Percentiles rank a stretch among this genome's conserved stretches.
phyloP scores from a whole-genome alignment of 2,113 vertebrate genomes.

The Scomber japonicus region DNA sequence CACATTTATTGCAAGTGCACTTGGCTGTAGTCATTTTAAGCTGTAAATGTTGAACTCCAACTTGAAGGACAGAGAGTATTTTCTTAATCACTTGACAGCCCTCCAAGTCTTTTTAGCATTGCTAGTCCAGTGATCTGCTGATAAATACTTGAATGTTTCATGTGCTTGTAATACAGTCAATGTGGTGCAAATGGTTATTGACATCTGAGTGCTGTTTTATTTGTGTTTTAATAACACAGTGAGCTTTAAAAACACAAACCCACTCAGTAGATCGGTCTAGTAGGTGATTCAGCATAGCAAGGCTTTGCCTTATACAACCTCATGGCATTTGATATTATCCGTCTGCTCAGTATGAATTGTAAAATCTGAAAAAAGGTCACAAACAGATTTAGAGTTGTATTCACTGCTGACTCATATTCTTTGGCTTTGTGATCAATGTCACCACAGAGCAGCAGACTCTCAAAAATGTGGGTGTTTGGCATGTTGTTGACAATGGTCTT shows the following conservation, averaged over 20 bases:
- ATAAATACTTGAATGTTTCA: neutral
- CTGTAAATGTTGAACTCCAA: neutral
- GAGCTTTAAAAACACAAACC: slow-evolving; percentile 28
- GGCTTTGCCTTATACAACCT: slow-evolving; percentile 21
- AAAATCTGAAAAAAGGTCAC: slow-evolving; percentile 36
- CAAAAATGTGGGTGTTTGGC: neutral
- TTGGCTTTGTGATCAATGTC: slow-evolving; percentile 3
- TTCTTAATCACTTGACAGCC: slow-evolving; percentile 1
- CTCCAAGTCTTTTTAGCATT: neutral
- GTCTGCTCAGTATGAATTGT: slow-evolving; percentile 18
- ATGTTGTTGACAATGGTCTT: neutral
- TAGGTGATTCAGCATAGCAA: slow-evolving; percentile 37
- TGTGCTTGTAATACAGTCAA: neutral
- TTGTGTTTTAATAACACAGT: slow-evolving; percentile 31
- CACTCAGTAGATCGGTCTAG: slow-evolving; percentile 4
- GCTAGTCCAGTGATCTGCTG: neutral
- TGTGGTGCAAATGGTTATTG: neutral
- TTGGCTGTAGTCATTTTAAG: neutral
- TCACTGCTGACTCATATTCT: slow-evolving; percentile 1
- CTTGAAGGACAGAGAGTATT: slow-evolving; percentile 8
- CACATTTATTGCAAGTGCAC: neutral
- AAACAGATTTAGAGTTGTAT: slow-evolving; percentile 10
- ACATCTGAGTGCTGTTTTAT: slow-evolving; percentile 3
- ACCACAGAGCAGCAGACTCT: neutral
- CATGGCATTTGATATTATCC: slow-evolving; percentile 27